Conservation (phyloP, 2,797 vertebrate genomes). For the Danio albolineatus region DNA sequence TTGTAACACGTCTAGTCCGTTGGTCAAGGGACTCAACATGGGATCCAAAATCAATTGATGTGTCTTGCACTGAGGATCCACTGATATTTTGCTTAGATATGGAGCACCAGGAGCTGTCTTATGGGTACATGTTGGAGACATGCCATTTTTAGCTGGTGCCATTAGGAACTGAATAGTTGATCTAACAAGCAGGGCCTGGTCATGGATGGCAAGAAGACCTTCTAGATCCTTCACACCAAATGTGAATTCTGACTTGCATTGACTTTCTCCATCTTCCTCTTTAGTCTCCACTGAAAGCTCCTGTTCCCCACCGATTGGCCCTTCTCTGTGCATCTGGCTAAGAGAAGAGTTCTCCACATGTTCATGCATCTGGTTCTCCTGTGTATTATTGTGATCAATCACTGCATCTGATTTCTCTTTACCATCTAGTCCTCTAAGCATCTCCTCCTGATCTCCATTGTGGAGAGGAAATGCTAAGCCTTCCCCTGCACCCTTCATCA, state of each 20-base stretch:
- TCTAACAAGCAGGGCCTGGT: constrained; percentile 86
- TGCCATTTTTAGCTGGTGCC: constrained; percentile 79
- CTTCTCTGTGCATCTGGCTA: constrained; percentile 75
- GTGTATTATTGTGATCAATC: constrained; percentile 78
- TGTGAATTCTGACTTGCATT: constrained; percentile 54
- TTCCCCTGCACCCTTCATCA: constrained; percentile 64
- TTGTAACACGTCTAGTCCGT: constrained; percentile 86
- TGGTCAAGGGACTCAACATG: constrained; percentile 80
- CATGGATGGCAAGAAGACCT: constrained; percentile 82
- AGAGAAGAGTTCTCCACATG: constrained; percentile 79
- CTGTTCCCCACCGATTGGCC: constrained; percentile 71
- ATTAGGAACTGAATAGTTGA: constrained; percentile 89
- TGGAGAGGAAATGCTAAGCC: constrained; percentile 65
- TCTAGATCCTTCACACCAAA: constrained; percentile 81
- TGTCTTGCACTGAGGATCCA: constrained; percentile 47
- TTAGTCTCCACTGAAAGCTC: constrained; percentile 55
- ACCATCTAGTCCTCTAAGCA: constrained; percentile 68
- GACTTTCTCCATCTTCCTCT: constrained; percentile 17
- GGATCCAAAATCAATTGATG: constrained; percentile 73
- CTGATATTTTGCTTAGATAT: constrained; percentile 53
- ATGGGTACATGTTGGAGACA: constrained; percentile 68
- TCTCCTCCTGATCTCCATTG: constrained; percentile 72
- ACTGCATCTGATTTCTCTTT: constrained; percentile 75
- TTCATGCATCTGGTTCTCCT: constrained; percentile 78
- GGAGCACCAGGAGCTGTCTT: constrained; percentile 71